Percentiles rank a stretch among this genome's conserved stretches.
These are phyloP conservation scores for Tuberolachnus salignus DNA, from an alignment of 2,888 invertebrate species.

Conservation along the genomic window DNA sequence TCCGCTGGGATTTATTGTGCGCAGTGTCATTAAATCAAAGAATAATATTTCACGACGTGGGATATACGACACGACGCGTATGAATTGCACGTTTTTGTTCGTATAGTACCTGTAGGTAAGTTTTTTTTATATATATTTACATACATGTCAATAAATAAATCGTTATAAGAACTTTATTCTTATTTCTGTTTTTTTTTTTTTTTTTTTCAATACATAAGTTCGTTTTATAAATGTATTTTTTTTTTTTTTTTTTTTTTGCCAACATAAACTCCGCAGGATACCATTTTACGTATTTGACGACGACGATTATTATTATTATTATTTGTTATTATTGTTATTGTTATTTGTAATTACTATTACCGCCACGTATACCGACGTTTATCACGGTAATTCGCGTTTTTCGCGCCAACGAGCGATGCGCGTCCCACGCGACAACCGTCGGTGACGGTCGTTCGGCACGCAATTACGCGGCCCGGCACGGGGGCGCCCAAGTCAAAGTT, in stretches of 20 bases:
- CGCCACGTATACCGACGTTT: slow-evolving; percentile 15
- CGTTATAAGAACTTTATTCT: neutral
- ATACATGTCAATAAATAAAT: neutral
- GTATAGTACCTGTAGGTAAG: too few relatives aligned
- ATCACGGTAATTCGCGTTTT: slow-evolving; percentile 18
- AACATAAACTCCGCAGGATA: neutral
- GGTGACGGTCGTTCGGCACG: slow-evolving; percentile 19
- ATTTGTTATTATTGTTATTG: neutral
- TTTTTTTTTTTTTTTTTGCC: neutral
- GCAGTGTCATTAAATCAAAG: neutral
- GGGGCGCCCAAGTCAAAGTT: slow-evolving; percentile 41
- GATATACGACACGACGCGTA: neutral
- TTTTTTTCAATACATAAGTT: neutral
- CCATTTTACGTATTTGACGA: slow-evolving; percentile 23
- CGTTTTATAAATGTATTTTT: neutral
- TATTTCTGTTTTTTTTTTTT: neutral
- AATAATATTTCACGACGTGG: neutral
- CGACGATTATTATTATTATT: neutral
- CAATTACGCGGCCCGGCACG: slow-evolving; percentile 27
- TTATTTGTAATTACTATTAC: neutral
- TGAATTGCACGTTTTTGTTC: neutral
- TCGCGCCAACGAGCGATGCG: neutral
- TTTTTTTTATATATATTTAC: neutral
- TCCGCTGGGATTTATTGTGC: neutral
- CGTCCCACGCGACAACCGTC: too few relatives aligned